phyloP scores from a whole-genome alignment of 2,113 vertebrate species.

The Mormyrus lacerda region DNA sequence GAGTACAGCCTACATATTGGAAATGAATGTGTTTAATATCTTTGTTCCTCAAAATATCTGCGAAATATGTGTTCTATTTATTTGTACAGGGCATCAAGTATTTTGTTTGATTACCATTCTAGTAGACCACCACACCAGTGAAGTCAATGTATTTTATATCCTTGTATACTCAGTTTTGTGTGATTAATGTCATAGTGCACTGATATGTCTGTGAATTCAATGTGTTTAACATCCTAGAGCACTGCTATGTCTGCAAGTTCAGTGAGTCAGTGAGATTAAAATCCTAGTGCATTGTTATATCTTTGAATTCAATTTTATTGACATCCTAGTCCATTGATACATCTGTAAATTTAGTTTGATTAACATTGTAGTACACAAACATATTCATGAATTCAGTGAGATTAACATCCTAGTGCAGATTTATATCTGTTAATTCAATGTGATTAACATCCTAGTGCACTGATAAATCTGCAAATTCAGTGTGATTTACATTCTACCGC shows the following conservation, averaged over 20 bases:
- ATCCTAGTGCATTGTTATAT: conserved; percentile 12
- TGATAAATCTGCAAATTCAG: neutral
- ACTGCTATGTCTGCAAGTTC: neutral
- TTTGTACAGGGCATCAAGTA: neutral
- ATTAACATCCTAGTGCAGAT: no score
- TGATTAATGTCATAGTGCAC: neutral
- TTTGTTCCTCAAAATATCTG: neutral
- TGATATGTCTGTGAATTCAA: neutral
- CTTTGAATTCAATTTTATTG: neutral
- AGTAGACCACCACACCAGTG: conserved; percentile 14
- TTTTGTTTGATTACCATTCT: neutral
- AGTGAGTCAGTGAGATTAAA: neutral
- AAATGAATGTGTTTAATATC: neutral
- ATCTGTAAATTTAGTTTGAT: neutral
- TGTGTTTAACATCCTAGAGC: neutral
- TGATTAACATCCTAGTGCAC: no score
- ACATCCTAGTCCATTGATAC: neutral
- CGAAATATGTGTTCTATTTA: neutral
- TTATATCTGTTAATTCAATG: no score
- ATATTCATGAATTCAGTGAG: neutral
- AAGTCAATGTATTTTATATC: neutral
- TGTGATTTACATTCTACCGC: neutral
- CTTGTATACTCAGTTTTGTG: neutral
- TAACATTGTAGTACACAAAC: neutral
- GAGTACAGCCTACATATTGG: neutral